These are phyloP conservation scores for Pelmatolapia mariae DNA, from an alignment of 2,113 vertebrate species.

Conservation along the genomic window DNA sequence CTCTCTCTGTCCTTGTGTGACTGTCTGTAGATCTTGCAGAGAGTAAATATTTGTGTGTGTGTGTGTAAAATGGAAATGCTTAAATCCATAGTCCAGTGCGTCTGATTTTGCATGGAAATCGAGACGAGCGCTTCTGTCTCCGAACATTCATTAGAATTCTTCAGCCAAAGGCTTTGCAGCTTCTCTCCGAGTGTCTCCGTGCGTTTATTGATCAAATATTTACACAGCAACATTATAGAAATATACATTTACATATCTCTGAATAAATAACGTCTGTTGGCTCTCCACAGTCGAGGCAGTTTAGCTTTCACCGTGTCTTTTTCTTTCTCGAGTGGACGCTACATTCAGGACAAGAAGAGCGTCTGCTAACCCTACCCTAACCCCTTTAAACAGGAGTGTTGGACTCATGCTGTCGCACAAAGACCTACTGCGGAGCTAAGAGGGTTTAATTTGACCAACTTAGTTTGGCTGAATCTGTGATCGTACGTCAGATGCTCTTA, in stretches of 20 bases:
- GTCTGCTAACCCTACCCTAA: not conserved
- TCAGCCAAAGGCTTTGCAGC: conserved; percentile 49
- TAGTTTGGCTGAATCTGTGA: not conserved
- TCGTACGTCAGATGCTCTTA: not conserved
- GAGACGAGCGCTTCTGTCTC: not conserved
- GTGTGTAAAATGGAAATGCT: not conserved
- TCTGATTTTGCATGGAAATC: not conserved
- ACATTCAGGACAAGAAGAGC: not conserved
- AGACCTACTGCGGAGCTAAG: not conserved
- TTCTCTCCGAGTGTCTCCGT: not conserved
- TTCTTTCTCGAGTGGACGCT: not conserved
- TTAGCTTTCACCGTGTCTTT: not conserved
- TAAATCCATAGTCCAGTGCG: conserved; percentile 26
- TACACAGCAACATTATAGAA: conserved; percentile 53
- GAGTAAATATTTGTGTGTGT: conserved; percentile 67
- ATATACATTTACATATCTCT: conserved; percentile 60
- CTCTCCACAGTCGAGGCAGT: not conserved
- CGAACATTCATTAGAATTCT: conserved; percentile 47
- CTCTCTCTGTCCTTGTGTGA: conserved; percentile 45
- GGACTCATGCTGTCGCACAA: not conserved
- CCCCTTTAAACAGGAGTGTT: not conserved
- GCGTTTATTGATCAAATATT: conserved; percentile 54
- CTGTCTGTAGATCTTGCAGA: conserved; percentile 53
- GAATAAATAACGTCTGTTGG: conserved; percentile 40
- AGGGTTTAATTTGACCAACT: not conserved